phyloP scores from a whole-genome alignment of 1,140 invertebrate genomes.

The Drosophila rhopaloa region DNA sequence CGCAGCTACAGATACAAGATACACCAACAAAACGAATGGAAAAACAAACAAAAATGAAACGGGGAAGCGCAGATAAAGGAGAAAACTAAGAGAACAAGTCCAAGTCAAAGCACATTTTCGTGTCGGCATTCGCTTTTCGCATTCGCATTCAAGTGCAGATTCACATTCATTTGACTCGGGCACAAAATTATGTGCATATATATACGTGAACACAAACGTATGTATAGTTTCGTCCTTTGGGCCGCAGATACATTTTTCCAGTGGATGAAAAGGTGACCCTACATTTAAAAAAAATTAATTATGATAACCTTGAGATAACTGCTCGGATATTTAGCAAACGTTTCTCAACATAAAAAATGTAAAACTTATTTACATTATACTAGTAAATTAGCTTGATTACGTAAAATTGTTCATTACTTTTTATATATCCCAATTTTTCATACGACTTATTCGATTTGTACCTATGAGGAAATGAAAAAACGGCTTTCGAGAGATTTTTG shows the following conservation, averaged over 20 bases:
- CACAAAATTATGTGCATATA: conserved; percentile 57
- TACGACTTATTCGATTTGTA: not conserved
- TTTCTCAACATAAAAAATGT: not conserved
- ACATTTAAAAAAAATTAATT: conserved; percentile 59
- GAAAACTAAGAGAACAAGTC: conserved; percentile 34
- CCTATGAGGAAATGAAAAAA: not conserved
- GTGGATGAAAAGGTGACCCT: not conserved
- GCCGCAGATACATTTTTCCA: conserved; percentile 24
- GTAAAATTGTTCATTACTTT: not conserved
- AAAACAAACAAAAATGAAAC: conserved; percentile 46
- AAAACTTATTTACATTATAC: not conserved
- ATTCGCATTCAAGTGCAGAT: conserved; percentile 61
- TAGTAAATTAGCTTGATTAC: not conserved
- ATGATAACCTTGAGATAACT: conserved; percentile 48
- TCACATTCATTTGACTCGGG: conserved; percentile 52
- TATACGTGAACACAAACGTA: not conserved
- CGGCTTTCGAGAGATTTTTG: conserved; percentile 6
- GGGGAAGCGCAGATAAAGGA: conserved; percentile 17
- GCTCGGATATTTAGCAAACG: conserved; percentile 7
- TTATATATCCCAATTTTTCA: not conserved
- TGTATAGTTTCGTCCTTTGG: conserved; percentile 26
- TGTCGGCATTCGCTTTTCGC: conserved; percentile 53
- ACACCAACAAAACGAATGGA: conserved; percentile 26
- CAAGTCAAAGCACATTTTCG: conserved; percentile 51
- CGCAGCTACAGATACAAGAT: conserved; percentile 52